A percentile compares a stretch with the other conserved stretches of the same genome.
Conservation (phyloP, 2,888 invertebrate species). For the Formica aserva region DNA sequence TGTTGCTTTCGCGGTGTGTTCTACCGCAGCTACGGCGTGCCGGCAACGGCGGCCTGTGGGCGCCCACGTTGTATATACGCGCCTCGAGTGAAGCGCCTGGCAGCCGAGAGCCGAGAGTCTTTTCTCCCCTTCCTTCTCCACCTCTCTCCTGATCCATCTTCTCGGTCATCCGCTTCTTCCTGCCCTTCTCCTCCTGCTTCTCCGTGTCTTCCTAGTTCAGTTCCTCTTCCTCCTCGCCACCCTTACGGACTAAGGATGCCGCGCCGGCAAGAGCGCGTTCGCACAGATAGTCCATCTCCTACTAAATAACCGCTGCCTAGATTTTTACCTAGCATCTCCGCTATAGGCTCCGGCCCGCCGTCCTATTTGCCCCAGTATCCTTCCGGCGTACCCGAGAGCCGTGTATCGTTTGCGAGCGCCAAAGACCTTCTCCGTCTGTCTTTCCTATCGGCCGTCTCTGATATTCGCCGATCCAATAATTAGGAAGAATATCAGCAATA, state of each 20-base stretch:
- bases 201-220: conserved; percentile 41
- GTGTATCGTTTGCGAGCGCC: conserved; percentile 24
- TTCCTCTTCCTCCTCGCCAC: conserved; percentile 52
- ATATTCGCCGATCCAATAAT: conserved; percentile 68
- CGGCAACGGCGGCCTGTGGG: conserved; percentile 34
- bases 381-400: conserved; percentile 54
- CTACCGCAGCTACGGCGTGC: conserved; percentile 34
- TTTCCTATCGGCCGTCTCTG: conserved; percentile 54
- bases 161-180: conserved; percentile 44
- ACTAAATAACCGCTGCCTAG: conserved; percentile 79
- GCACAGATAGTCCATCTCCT: conserved; percentile 65
- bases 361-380: conserved; percentile 47
- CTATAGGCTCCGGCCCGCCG: conserved; percentile 58
- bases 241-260: conserved; percentile 56
- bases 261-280: conserved; percentile 21
- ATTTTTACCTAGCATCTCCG: conserved; percentile 76
- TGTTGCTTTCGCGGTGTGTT: conserved; percentile 55
- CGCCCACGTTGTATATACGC: conserved; percentile 64
- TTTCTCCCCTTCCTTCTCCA: conserved; percentile 45
- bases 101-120: conserved; percentile 39
- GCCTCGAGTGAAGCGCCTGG: conserved; percentile 62
- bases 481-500: conserved; percentile 68
- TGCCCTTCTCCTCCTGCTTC: conserved; percentile 19
- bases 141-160: conserved; percentile 29
- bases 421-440: conserved; percentile 21